Evolutionary conservation across 2,797 vertebrate species (phyloP), one percentile per base, ranked within the genome.

Genomic region (Xenops minutus): DNA sequence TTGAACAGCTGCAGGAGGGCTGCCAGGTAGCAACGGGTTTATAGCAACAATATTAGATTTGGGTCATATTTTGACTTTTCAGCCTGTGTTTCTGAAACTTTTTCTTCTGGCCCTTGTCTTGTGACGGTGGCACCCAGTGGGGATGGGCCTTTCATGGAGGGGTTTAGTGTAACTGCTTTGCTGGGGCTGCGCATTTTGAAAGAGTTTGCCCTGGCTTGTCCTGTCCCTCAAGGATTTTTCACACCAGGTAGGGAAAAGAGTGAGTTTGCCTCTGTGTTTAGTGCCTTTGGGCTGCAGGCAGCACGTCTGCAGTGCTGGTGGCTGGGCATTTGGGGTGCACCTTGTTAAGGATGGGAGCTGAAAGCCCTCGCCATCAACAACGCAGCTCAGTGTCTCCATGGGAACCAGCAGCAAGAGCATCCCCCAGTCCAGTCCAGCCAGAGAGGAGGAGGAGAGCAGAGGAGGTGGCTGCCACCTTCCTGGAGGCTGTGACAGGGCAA

Each of bases 311-410:
- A 16, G 51, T 49, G 69, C 49, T 15, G 3, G 46, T 3, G 34
- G 49, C 49, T 8, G 30, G 49, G 48, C 26, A 4, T 61, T 48
- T 23, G 26, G 89, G 58, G 66, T 37, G 48, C 48, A 37, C 51
- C 69, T 34, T 48, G 64, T 0, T 0, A 72, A 52, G 36, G 74
- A 55, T 75, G 88, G 67, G 39, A 91, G 71, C 58, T 20, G 73
- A 64, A 21, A 64, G 76, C 44, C 54, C 69, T 61, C 16, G 1
- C 20, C 56, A 64, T 58, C 17, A 1, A 37, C 75, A 73, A 5
- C 36, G 2, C 2, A n/a, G 94, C 89, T 98, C 94, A 15, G 48
- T 66, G 89, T 98, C 94, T 93, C 98, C 97, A 98, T 98, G 97
- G 98, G 96, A 98, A 98, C 98, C 39, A 32, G 88, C 93, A 93